Conservation (phyloP, 2,797 vertebrate genomes). For the Luscinia megarhynchos region DNA sequence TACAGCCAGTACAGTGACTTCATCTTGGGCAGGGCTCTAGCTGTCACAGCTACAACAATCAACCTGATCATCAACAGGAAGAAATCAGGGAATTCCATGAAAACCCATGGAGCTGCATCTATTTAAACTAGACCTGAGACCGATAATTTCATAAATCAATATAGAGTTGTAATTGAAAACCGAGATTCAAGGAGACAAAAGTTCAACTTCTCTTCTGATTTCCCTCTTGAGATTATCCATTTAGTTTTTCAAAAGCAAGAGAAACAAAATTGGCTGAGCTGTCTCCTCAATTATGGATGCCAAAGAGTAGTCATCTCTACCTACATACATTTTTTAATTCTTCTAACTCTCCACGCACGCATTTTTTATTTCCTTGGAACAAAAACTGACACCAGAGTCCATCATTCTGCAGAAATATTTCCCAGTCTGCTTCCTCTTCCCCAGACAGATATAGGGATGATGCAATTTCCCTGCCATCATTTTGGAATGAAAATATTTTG, state of each 20-base stretch:
- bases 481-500: constrained; percentile 62
- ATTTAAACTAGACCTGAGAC: background rate
- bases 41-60: background rate
- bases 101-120: background rate
- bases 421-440: constrained; percentile 36
- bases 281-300: background rate
- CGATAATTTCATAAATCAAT: background rate
- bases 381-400: background rate
- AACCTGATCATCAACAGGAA: background rate
- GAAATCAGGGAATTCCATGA: background rate
- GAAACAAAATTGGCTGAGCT: background rate
- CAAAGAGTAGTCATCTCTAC: background rate
- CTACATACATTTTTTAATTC: background rate
- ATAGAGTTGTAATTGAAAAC: background rate
- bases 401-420: constrained; percentile 54
- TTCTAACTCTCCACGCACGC: background rate
- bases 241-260: background rate
- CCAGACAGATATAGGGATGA: constrained; percentile 32
- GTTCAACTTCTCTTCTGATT: background rate
- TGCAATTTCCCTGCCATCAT: constrained; percentile 44
- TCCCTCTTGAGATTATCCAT: background rate
- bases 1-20: background rate
- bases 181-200: background rate
- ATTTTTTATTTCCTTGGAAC: constrained; percentile 15
- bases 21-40: background rate